phyloP scores from a whole-genome alignment of 2,888 invertebrate genomes.

The Deilephila elpenor region DNA sequence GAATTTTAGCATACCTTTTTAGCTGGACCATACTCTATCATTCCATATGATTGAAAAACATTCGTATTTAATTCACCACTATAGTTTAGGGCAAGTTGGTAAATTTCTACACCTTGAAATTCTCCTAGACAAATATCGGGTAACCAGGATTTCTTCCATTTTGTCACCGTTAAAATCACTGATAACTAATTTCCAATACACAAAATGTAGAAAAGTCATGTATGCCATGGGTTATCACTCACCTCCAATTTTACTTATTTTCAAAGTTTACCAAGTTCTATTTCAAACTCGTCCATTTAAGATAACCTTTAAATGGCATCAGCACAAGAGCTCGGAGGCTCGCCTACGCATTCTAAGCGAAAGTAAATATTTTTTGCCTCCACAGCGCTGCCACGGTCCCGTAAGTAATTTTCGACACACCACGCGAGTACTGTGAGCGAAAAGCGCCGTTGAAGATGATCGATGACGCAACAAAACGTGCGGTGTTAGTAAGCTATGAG shows the following conservation, averaged over 20 bases:
- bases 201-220: no score
- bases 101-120: no score
- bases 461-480: conserved; percentile 72
- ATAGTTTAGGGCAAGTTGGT: no score
- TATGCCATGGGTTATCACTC: no score
- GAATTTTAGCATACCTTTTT: no score
- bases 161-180: no score
- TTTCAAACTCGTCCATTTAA: neutral
- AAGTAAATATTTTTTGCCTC: conserved; percentile 51
- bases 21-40: no score
- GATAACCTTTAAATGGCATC: conserved; percentile 26
- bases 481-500: conserved; percentile 37
- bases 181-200: no score
- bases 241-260: neutral
- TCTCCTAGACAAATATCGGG: no score
- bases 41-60: no score
- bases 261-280: neutral
- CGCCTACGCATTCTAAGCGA: conserved; percentile 32
- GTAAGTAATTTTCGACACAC: conserved; percentile 77
- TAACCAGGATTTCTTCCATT: no score
- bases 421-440: conserved; percentile 55
- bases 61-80: no score
- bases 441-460: conserved; percentile 71
- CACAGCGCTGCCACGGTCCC: conserved; percentile 59
- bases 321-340: conserved; percentile 7